A percentile compares a stretch with the other conserved stretches of the same genome.
These are phyloP conservation scores for Sylvia atricapilla DNA, from an alignment of 2,113 vertebrate genomes.

Conservation along the genomic window DNA sequence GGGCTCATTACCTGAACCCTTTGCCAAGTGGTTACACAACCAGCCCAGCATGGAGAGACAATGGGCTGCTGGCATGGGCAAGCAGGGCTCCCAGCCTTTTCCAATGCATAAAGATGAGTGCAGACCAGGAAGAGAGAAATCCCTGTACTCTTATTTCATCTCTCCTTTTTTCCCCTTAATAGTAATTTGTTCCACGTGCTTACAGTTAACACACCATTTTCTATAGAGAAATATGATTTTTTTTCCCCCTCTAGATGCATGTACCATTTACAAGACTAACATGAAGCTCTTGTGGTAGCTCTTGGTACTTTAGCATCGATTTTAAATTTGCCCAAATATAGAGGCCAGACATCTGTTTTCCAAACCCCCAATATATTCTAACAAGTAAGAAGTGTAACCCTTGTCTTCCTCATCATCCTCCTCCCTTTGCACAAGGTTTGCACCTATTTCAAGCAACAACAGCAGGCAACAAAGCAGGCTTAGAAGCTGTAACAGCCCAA, in stretches of 20 bases:
- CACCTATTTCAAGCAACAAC: not conserved
- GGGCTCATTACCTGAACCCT: slow-evolving; percentile 46
- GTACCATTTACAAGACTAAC: not conserved
- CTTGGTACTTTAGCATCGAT: not conserved
- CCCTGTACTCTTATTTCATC: not conserved
- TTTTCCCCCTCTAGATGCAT: not conserved
- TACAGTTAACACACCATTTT: not conserved
- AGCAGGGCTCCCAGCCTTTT: not conserved
- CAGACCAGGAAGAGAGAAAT: not conserved
- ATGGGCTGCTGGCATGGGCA: not conserved
- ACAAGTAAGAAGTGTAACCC: not conserved
- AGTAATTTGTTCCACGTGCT: not conserved
- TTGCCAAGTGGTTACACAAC: slow-evolving; percentile 13
- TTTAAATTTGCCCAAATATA: not conserved
- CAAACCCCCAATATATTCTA: not conserved
- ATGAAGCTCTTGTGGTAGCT: not conserved
- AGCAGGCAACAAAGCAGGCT: not conserved
- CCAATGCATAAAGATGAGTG: not conserved
- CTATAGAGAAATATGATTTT: not conserved
- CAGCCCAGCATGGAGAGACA: not conserved
- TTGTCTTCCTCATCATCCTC: not conserved
- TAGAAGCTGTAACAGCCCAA: not conserved
- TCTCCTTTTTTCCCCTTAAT: not conserved
- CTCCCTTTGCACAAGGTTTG: not conserved
- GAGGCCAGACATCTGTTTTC: not conserved